Conservation (phyloP, 92 coral and sea anemone species). For the Heliopora coerulea region DNA sequence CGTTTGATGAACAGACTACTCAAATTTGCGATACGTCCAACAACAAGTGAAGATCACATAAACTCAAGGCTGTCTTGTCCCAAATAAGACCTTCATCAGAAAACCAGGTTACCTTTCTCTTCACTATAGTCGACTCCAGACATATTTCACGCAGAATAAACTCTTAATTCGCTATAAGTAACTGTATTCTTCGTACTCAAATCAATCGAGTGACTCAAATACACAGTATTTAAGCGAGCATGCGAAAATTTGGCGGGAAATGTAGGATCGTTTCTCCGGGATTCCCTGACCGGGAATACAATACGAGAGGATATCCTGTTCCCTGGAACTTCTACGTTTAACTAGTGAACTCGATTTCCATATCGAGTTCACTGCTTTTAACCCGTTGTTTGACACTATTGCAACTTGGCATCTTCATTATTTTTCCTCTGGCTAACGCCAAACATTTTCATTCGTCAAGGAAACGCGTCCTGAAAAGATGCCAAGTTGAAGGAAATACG, state of each 20-base stretch:
- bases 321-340: too few species aligned
- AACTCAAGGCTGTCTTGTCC: neutral
- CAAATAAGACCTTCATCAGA: neutral
- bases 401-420: too few species aligned
- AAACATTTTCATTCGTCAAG: too few species aligned
- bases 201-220: neutral
- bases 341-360: too few species aligned
- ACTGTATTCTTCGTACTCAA: neutral
- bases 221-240: constrained; percentile 46
- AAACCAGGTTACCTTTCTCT: constrained; percentile 54
- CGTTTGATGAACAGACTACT: neutral
- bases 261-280: constrained; percentile 7
- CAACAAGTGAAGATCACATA: neutral
- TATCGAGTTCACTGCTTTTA: too few species aligned
- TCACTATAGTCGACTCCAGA: constrained; percentile 78
- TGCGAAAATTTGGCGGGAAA: constrained; percentile 99
- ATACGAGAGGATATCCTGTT: too few species aligned
- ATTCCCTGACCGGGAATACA: too few species aligned
- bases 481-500: too few species aligned
- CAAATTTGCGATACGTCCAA: neutral
- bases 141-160: constrained; percentile 47
- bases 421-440: too few species aligned
- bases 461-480: too few species aligned
- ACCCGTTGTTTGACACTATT: too few species aligned
- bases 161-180: constrained; percentile 1